These are phyloP conservation scores for Leptinotarsa undecemlineata DNA, from an alignment of 1,140 invertebrate genomes.

Conservation along the genomic window DNA sequence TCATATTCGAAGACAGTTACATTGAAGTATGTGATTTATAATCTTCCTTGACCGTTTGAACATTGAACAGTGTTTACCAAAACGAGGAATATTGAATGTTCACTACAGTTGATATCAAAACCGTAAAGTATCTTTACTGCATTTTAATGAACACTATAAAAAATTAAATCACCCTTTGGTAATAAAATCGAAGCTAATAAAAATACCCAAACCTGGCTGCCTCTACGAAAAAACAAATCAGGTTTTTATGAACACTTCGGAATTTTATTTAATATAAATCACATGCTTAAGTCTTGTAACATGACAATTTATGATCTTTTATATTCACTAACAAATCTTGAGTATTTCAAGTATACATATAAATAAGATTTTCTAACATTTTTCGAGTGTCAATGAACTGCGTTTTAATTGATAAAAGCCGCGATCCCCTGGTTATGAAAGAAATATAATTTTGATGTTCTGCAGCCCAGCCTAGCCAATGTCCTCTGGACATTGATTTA, in stretches of 20 bases:
- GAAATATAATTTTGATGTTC: no score
- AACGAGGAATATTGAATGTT: background rate
- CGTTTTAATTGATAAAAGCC: background rate
- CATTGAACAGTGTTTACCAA: background rate
- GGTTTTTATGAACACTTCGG: conserved; percentile 1
- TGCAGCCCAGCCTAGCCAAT: no score
- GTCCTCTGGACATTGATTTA: no score
- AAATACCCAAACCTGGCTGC: background rate
- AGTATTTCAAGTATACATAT: background rate
- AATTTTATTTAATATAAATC: conserved; percentile 9
- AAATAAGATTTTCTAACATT: background rate
- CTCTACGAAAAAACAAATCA: background rate
- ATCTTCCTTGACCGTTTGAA: no score
- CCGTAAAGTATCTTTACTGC: background rate
- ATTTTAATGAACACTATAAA: background rate
- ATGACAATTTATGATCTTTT: conserved; percentile 1
- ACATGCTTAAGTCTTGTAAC: conserved; percentile 2
- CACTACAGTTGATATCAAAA: background rate
- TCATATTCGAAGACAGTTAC: no score
- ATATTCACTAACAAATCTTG: background rate
- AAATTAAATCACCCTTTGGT: background rate
- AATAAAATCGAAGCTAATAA: conserved; percentile 1
- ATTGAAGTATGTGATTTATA: no score
- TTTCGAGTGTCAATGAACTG: background rate
- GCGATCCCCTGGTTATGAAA: no score